Evolutionary conservation across 2,797 vertebrate species (phyloP).

Genomic region (Phataginus tricuspis): DNA sequence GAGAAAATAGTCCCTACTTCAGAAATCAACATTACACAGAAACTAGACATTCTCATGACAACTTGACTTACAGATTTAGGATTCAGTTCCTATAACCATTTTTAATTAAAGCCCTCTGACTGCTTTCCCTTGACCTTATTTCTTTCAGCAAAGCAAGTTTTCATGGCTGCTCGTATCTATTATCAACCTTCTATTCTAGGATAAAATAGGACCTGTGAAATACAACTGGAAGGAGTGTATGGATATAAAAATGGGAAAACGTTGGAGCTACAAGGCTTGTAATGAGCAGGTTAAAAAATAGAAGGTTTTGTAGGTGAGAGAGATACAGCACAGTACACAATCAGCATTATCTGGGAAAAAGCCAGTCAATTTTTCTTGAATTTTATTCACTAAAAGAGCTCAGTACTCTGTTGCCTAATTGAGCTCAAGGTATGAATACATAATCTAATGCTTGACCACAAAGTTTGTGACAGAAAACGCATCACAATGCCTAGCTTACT

Average conservation of each 20-base stretch:
- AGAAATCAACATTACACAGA: not conserved
- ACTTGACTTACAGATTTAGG: not conserved
- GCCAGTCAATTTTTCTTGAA: not conserved
- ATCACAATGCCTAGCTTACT: slow-evolving; percentile 54
- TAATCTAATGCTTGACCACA: slow-evolving; percentile 57
- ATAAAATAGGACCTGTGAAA: not conserved
- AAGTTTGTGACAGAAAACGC: slow-evolving; percentile 67
- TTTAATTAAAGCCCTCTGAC: not conserved
- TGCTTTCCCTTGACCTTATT: not conserved
- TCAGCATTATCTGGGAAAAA: slow-evolving; percentile 23
- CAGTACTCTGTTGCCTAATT: slow-evolving; percentile 62
- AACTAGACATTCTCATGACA: not conserved
- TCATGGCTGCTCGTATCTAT: not conserved
- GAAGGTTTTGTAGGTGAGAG: not conserved
- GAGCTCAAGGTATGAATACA: slow-evolving; percentile 46
- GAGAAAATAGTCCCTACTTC: not conserved
- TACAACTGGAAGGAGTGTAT: not conserved
- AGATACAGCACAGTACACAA: not conserved
- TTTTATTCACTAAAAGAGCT: slow-evolving; percentile 55
- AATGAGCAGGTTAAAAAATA: not conserved
- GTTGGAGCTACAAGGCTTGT: not conserved
- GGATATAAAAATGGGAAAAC: not conserved
- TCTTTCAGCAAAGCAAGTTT: not conserved
- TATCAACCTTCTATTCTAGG: not conserved
- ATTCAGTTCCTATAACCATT: not conserved